Percentiles rank a stretch among this genome's conserved stretches.
Evolutionary conservation across 2,888 invertebrate genomes (phyloP).

Genomic region (Automeris io): DNA sequence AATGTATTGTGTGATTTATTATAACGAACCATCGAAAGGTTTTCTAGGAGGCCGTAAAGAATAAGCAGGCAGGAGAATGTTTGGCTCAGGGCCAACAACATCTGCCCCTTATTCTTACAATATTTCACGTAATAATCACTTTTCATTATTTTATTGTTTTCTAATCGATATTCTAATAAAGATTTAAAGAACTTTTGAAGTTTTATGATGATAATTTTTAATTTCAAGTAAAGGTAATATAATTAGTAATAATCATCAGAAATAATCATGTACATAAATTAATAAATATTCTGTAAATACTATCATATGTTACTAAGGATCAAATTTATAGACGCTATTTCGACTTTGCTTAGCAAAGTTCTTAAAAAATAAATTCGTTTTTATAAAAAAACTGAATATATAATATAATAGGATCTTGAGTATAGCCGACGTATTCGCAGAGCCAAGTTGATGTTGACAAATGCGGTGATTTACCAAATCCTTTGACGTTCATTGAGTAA

Average conservation of each 20-base stretch:
- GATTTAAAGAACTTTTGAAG: constrained; percentile 11
- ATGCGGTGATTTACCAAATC: too few relatives aligned
- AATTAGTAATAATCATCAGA: background rate
- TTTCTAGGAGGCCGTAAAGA: constrained; percentile 11
- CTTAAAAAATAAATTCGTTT: too few relatives aligned
- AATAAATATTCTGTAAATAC: too few relatives aligned
- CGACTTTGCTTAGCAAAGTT: too few relatives aligned
- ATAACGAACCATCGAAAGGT: constrained; percentile 12
- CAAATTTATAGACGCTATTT: too few relatives aligned
- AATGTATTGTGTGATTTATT: constrained; percentile 13
- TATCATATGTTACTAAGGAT: too few relatives aligned
- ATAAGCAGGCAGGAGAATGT: constrained; percentile 20
- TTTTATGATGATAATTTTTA: constrained; percentile 6
- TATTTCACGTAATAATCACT: constrained; percentile 29
- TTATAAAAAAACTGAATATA: too few relatives aligned
- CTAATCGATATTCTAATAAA: constrained; percentile 20
- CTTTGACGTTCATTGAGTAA: too few relatives aligned
- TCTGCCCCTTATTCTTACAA: constrained; percentile 31
- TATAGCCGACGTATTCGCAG: too few relatives aligned
- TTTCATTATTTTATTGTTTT: constrained; percentile 34
- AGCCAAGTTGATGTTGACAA: too few relatives aligned
- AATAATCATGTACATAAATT: too few relatives aligned
- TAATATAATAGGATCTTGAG: too few relatives aligned
- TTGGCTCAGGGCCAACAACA: constrained; percentile 42
- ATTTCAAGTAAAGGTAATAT: background rate